phyloP scores from a whole-genome alignment of 2,797 vertebrate genomes.

The Potorous gilbertii region DNA sequence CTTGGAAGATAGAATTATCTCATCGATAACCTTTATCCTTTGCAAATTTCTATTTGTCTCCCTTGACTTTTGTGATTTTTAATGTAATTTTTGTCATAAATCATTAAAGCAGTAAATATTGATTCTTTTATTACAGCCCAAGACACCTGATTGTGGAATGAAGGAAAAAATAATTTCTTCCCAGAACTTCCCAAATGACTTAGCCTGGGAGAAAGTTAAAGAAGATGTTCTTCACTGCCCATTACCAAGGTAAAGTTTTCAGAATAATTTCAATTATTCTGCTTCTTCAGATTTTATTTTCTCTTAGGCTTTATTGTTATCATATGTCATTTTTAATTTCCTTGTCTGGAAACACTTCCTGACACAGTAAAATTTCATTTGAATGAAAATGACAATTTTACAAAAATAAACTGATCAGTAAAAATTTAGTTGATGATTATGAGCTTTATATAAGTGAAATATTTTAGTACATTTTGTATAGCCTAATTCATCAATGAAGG shows the following conservation, averaged over 20 bases:
- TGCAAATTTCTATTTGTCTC: background rate
- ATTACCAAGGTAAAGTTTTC: conserved; percentile 74
- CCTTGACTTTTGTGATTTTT: conserved; percentile 3
- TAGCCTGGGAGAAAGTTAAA: background rate
- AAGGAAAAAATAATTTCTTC: conserved; percentile 45
- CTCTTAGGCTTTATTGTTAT: background rate
- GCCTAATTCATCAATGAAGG: conserved; percentile 25
- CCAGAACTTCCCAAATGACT: background rate
- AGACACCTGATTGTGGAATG: conserved; percentile 55
- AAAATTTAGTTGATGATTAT: background rate
- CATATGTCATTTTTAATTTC: background rate
- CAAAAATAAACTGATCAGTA: background rate
- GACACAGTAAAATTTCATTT: background rate
- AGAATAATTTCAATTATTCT: conserved; percentile 4
- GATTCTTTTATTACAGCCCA: conserved; percentile 72
- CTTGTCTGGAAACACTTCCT: background rate
- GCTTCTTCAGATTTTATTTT: background rate
- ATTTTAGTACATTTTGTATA: background rate
- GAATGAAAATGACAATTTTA: conserved; percentile 10
- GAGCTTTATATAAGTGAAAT: background rate
- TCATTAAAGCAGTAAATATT: conserved; percentile 58
- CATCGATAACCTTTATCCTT: background rate
- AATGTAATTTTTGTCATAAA: conserved; percentile 23
- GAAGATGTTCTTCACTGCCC: conserved; percentile 20
- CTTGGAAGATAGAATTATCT: background rate